Base-by-base conservation (phyloP, 2,113 vertebrate species). In the Tetraodon nigroviridis region DNA sequence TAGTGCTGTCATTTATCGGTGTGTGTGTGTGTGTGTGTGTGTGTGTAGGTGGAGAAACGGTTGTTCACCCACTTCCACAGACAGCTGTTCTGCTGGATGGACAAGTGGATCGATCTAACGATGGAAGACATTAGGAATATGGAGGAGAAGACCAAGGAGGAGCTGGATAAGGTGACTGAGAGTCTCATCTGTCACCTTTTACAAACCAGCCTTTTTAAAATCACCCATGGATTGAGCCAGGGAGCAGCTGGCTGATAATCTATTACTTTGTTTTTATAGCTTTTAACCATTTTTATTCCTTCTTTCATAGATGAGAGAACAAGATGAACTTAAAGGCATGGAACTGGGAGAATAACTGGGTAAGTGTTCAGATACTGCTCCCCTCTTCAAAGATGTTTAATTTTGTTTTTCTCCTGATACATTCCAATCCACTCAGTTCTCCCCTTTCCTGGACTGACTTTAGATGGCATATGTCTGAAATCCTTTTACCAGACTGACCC, bases 91-190 rank as follows among this genome's bases (percentile, higher is more conserved):
- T 99, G 97, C 82, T 94, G 91, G 91, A 86, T 98, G 0, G 97
- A 99, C 81, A 90, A 80, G 44, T 99, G 97, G 97, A 86, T 94
- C 32, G 86, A 91, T 60, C 91, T 98, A 88, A 89, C 94, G 4
- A 98, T 99, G 96, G 94, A 96, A 0, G 95, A 99, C 84, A 99
- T 99, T 62, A 92, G 97, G 47, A 91, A 89, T 60, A 97, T 97
- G 93, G 97, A 99, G 82, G 95, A 93, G 0, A 92, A 97, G 70
- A 98, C 96, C 0, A 92, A 95, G 91, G 91, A 85, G 75, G 91
- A 96, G 84, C 92, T 99, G 76, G 93, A 98, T 80, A 89, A 98
- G 90, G 97, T 98, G 52, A 78, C 6, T 41, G 18, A n/a, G 8
- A 7, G 45, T 7, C 16, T 17, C n/a, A 48, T 32, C 46, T n/a